Percentiles rank a stretch among this genome's conserved stretches.
phyloP scores from a whole-genome alignment of 2,888 invertebrate genomes.

The Labia minor region DNA sequence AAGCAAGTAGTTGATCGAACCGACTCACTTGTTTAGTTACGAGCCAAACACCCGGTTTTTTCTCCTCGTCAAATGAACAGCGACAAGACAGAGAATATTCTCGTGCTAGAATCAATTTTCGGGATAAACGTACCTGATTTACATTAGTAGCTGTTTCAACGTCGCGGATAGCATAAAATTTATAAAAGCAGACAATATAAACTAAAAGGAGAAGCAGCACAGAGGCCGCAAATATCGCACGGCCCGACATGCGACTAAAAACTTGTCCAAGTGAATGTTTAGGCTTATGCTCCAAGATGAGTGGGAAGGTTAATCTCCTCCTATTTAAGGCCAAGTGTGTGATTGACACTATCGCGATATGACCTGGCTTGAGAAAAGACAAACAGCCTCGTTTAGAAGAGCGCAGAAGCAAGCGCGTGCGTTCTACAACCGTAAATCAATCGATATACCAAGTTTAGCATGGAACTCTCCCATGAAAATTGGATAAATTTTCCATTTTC shows the following conservation, averaged over 20 bases:
- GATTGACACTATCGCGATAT: neutral
- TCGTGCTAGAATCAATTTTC: neutral
- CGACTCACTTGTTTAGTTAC: neutral
- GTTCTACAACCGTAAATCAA: neutral
- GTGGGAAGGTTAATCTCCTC: neutral
- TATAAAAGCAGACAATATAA: neutral
- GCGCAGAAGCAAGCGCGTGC: slow-evolving; percentile 1
- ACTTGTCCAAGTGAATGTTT: neutral
- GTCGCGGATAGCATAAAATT: neutral
- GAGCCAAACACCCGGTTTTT: neutral
- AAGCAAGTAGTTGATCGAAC: neutral
- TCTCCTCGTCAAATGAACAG: neutral
- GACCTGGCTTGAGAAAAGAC: neutral
- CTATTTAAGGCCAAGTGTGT: neutral
- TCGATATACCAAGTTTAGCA: neutral
- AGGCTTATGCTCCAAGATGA: no score
- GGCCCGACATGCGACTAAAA: neutral
- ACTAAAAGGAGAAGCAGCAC: neutral
- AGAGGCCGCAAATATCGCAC: neutral
- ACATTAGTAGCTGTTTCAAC: neutral
- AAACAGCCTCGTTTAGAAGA: neutral
- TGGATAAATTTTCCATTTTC: neutral
- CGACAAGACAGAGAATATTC: neutral
- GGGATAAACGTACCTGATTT: neutral
- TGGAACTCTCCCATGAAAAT: neutral